These are phyloP conservation scores for Hypercompe scribonia DNA, from an alignment of 2,888 invertebrate genomes.

Conservation along the genomic window DNA sequence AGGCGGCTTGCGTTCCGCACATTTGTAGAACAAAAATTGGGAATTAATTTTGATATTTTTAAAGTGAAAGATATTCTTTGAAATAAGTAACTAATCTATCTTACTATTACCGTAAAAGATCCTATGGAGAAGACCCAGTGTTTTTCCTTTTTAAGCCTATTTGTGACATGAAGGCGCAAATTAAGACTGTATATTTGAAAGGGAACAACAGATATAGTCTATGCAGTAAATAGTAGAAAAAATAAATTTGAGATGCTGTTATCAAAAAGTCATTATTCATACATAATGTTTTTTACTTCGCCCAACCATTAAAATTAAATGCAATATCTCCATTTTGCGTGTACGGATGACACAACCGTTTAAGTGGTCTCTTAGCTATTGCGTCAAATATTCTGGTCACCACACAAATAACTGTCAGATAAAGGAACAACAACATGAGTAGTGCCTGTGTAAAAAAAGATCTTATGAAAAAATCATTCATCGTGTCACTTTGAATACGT, in stretches of 20 bases:
- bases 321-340: background rate
- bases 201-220: background rate
- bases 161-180: too few species aligned
- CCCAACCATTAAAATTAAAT: background rate
- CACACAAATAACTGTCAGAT: background rate
- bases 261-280: slow-evolving; percentile 8
- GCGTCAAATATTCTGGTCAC: background rate
- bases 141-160: too few species aligned
- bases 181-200: background rate
- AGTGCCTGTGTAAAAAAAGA: background rate
- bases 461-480: background rate
- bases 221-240: background rate
- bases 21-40: too few species aligned
- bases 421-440: background rate
- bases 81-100: too few species aligned
- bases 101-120: background rate
- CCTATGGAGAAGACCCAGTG: background rate
- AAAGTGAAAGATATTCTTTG: too few species aligned
- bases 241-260: background rate
- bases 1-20: too few species aligned
- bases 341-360: background rate
- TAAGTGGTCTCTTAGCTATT: background rate
- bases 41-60: too few species aligned
- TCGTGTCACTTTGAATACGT: background rate
- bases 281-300: background rate